A percentile compares a stretch with the other conserved stretches of the same genome.
Conservation (phyloP, 2,888 invertebrate species). For the Serripes groenlandicus region DNA sequence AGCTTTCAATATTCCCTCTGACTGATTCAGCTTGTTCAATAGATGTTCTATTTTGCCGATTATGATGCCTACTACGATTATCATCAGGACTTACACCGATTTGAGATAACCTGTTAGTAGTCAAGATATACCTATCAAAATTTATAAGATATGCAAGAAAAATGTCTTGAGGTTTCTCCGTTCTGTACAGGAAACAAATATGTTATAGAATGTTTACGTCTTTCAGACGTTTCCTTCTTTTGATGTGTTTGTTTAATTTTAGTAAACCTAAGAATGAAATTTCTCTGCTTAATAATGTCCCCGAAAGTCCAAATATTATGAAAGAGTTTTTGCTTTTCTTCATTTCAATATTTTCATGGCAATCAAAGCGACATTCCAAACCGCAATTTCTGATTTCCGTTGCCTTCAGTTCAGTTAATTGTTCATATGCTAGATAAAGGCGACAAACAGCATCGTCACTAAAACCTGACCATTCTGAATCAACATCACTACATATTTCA, state of each 20-base stretch:
- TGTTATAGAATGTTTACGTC: slow-evolving; percentile 19
- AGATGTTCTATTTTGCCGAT: slow-evolving; percentile 48
- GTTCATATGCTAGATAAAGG: slow-evolving; percentile 16
- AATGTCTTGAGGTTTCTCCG: slow-evolving; percentile 32
- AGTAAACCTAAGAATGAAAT: slow-evolving; percentile 32
- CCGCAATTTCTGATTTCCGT: slow-evolving; percentile 23
- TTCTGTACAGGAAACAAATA: slow-evolving; percentile 26
- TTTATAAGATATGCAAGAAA: slow-evolving; percentile 40
- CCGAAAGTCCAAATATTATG: slow-evolving; percentile 29
- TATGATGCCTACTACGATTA: slow-evolving; percentile 29
- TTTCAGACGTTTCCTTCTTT: not conserved
- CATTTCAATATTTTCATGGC: slow-evolving; percentile 4
- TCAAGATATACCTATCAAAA: slow-evolving; percentile 35
- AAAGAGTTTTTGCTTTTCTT: slow-evolving; percentile 23
- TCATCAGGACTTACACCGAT: slow-evolving; percentile 22
- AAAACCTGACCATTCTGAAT: not conserved
- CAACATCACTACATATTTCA: not conserved
- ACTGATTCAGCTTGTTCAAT: slow-evolving; percentile 24
- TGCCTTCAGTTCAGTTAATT: not conserved
- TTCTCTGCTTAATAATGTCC: slow-evolving; percentile 29
- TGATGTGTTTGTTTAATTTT: not conserved
- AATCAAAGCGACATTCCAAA: slow-evolving; percentile 9
- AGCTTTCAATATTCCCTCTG: slow-evolving; percentile 41
- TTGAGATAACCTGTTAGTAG: slow-evolving; percentile 21
- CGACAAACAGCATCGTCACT: slow-evolving; percentile 4